A percentile compares a stretch with the other conserved stretches of the same genome.
Conservation (phyloP, 2,113 vertebrate genomes). For the Ictidomys tridecemlineatus region DNA sequence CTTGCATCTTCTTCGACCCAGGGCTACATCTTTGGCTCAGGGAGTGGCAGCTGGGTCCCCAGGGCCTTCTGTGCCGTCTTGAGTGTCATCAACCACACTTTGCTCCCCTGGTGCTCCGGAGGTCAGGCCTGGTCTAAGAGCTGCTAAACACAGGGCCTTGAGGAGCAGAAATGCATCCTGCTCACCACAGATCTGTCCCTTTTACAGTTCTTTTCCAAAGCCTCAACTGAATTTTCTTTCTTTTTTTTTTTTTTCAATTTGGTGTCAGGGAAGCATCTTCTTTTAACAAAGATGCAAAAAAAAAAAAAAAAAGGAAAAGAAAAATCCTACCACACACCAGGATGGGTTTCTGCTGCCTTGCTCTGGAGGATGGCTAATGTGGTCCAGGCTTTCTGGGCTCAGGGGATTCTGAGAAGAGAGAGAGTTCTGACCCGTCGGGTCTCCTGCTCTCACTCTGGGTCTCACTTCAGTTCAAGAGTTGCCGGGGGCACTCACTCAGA, state of each 20-base stretch:
- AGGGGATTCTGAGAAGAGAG: not conserved
- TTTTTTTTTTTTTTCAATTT: slow-evolving; percentile 30
- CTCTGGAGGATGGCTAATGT: not conserved
- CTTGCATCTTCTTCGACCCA: slow-evolving; percentile 58
- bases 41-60: not conserved
- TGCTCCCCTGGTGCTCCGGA: slow-evolving; percentile 64
- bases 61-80: slow-evolving; percentile 1
- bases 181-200: slow-evolving; percentile 78
- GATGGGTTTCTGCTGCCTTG: slow-evolving; percentile 68
- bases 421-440: not conserved
- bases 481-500: not conserved
- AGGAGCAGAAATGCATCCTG: slow-evolving; percentile 77
- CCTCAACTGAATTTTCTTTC: slow-evolving; percentile 73
- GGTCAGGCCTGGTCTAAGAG: slow-evolving; percentile 69
- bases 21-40: not conserved
- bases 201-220: slow-evolving; percentile 82
- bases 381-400: slow-evolving; percentile 1
- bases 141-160: slow-evolving; percentile 77
- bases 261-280: slow-evolving; percentile 84
- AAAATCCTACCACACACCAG: not conserved
- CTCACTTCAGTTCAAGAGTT: not conserved
- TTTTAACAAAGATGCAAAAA: slow-evolving; percentile 77
- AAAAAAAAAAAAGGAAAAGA: not conserved
- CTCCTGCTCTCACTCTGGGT: not conserved
- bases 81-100: slow-evolving; percentile 66